A percentile compares a stretch with the other conserved stretches of the same genome.
phyloP scores from a whole-genome alignment of 2,113 vertebrate genomes.

The Poecilia latipinna region DNA sequence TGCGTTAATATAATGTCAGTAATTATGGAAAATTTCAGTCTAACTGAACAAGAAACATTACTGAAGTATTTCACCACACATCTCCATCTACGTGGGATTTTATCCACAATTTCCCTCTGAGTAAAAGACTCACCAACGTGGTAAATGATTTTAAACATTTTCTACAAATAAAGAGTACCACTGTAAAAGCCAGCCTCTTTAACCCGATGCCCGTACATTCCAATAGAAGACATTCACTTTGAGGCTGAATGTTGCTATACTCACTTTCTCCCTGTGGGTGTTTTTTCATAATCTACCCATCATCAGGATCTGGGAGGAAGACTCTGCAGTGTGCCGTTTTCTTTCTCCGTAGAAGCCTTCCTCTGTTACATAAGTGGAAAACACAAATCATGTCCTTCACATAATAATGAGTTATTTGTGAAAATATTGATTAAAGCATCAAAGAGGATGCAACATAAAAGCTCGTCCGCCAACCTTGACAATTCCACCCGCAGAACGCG shows the following conservation, averaged over 20 bases:
- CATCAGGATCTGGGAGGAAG: slow-evolving; percentile 20
- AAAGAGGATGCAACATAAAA: not conserved
- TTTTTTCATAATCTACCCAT: slow-evolving; percentile 27
- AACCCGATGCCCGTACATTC: not conserved
- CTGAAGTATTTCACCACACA: not conserved
- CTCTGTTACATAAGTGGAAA: slow-evolving; percentile 53
- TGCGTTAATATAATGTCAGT: not conserved
- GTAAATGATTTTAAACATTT: not conserved
- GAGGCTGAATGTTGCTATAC: slow-evolving; percentile 18
- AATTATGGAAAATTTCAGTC: not conserved
- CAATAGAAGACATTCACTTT: not conserved
- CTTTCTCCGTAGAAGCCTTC: slow-evolving; percentile 53
- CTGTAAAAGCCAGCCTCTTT: not conserved
- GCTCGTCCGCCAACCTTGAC: slow-evolving; percentile 62
- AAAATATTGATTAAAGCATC: not conserved
- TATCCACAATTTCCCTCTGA: too few species aligned
- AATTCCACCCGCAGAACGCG: slow-evolving; percentile 70
- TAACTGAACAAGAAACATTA: not conserved
- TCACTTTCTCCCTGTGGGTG: slow-evolving; percentile 37
- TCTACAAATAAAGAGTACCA: not conserved
- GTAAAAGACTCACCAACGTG: not conserved
- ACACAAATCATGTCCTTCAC: not conserved
- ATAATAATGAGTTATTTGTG: not conserved
- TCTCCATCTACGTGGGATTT: not conserved
- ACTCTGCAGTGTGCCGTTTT: slow-evolving; percentile 39